Percentiles rank a stretch among this genome's conserved stretches.
These are phyloP conservation scores for Myxocyprinus asiaticus DNA, from an alignment of 2,113 vertebrate species.

Conservation along the genomic window DNA sequence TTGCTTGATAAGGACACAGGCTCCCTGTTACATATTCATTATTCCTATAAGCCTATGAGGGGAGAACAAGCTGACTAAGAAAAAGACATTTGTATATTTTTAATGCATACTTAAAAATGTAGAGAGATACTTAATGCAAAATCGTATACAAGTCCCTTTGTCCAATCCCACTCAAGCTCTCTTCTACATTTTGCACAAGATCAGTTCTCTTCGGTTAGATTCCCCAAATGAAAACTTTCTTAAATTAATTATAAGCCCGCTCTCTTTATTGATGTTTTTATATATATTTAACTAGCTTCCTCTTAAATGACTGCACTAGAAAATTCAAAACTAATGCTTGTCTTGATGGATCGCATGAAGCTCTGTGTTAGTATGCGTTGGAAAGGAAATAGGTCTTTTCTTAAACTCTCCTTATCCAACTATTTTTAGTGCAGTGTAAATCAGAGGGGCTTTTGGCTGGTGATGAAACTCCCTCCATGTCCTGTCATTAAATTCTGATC, in stretches of 20 bases:
- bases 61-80: conserved; percentile 28
- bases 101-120: conserved; percentile 20
- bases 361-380: conserved; percentile 73
- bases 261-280: conserved; percentile 59
- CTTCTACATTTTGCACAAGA: conserved; percentile 34
- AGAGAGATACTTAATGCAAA: conserved; percentile 4
- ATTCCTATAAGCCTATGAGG: neutral
- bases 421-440: conserved; percentile 85
- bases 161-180: conserved; percentile 30
- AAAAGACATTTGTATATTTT: conserved; percentile 23
- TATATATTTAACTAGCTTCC: conserved; percentile 58
- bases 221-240: conserved; percentile 49
- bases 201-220: conserved; percentile 25
- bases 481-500: conserved; percentile 83
- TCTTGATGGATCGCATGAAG: conserved; percentile 73
- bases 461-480: conserved; percentile 74
- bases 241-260: conserved; percentile 57
- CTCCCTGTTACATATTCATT: neutral
- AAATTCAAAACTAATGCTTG: conserved; percentile 76
- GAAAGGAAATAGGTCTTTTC: conserved; percentile 78
- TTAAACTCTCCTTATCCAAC: conserved; percentile 81
- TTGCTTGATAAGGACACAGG: neutral
- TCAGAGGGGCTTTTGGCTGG: conserved; percentile 73
- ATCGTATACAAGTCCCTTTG: neutral
- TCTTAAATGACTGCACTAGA: conserved; percentile 66